phyloP scores from a whole-genome alignment of 2,888 invertebrate species.

The Odontocerum albicorne region DNA sequence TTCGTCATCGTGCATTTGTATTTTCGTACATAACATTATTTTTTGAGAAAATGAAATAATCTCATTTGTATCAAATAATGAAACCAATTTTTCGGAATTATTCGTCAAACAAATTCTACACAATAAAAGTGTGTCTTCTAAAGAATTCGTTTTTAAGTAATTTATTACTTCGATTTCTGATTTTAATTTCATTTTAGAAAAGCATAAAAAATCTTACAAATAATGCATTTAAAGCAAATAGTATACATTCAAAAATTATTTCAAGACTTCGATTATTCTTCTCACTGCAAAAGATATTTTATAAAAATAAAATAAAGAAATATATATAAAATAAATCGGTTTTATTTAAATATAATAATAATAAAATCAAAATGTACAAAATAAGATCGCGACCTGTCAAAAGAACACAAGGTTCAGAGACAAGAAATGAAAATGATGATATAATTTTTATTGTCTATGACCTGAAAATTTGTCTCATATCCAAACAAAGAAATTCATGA shows the following conservation, averaged over 20 bases:
- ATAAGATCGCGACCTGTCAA: too few species aligned
- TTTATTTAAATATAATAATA: too few species aligned
- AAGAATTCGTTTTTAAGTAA: background rate
- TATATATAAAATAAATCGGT: too few species aligned
- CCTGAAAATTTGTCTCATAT: too few species aligned
- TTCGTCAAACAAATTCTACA: constrained; percentile 16
- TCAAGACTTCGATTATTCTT: background rate
- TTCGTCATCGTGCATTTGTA: constrained; percentile 39
- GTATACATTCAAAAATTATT: background rate
- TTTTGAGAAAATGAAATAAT: constrained; percentile 38
- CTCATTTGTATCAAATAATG: constrained; percentile 9
- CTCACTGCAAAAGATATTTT: background rate
- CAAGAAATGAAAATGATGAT: too few species aligned
- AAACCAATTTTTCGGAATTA: background rate
- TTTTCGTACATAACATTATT: constrained; percentile 46
- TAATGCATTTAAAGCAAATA: background rate
- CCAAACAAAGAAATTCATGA: too few species aligned
- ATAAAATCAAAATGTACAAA: too few species aligned
- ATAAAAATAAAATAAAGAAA: background rate
- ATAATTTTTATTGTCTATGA: too few species aligned
- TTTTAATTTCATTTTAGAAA: background rate
- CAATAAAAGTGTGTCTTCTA: background rate
- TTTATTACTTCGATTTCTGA: background rate
- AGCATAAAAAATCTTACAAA: background rate
- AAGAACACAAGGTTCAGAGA: too few species aligned